Base-by-base conservation (phyloP, 2,888 invertebrate genomes). In the Lasioglossum vierecki region DNA sequence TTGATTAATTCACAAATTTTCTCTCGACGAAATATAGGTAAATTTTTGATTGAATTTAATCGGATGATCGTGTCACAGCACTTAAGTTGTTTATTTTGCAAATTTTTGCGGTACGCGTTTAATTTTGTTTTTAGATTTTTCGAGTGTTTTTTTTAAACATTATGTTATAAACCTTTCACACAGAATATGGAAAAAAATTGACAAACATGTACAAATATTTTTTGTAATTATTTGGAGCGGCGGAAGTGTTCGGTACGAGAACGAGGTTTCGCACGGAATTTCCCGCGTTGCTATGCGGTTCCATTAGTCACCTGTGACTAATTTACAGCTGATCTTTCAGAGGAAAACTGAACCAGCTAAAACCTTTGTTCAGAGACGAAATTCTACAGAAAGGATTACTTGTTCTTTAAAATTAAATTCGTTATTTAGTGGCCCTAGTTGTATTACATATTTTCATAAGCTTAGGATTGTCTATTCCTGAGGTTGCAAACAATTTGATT, bases 301-400 rank as follows among this genome's bases (percentile, higher is more conserved):
- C 13, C 26, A 22, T 76, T 30, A 76, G 63, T 76, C 46, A 66
- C 6, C 46, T 18, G 44, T 66, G 44, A 46, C 70, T 75, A 75
- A 75, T 57, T 57, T 26, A 26, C 26, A 46, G 26, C 18, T 53
- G 35, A 53, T 73, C 46, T 73, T 73, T 22, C 22, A 18, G 11
- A 5, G 8, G 72, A 44, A 57, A 26, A 22, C 22, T 72, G 39
- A 22, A 70, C 41, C 39, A 41, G 15, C 71, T 26, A 26, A 44
- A 71, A 46, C 26, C 44, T 44, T 26, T 30, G 46, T 41, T 70
- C 2, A 2, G 15, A 18, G 49, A 18, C 18, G 26, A 30, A 26
- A n/a, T 60, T 46, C 3, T 15, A 60, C 46, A 39, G 22, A 9
- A 13, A 9, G n/a, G 11, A 26, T 11, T 22, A 44, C 30, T 72